Evolutionary conservation across 2,888 invertebrate species (phyloP), one percentile per base, ranked within the genome.

Genomic region (Fragum whitleyi): DNA sequence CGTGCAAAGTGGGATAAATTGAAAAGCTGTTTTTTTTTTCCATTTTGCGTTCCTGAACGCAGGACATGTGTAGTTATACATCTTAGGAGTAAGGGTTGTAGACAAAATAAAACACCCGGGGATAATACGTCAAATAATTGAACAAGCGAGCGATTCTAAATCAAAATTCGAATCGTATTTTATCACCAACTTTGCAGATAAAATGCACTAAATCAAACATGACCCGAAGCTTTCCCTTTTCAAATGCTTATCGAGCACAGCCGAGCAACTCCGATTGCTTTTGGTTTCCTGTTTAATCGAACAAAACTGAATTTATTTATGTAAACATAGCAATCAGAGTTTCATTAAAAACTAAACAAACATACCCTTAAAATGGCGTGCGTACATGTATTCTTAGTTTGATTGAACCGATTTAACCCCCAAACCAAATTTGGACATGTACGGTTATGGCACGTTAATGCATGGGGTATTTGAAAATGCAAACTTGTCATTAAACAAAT

Each of bases 241-340:
- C 32, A 62, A 29, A 28, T 32, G 32, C 62, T 62, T 62, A 62
- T 62, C 62, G 62, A 62, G 9, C 32, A 32, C 19, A 62, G 36
- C 62, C 32, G 62, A 62, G 62, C 62, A 62, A 62, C 62, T 3
- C 36, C 32, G 62, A 62, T 62, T 62, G 62, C 62, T n/a, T 62
- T 62, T 5, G 36, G n/a, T 36, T 62, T 28, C 62, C n/a, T 3
- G 23, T 28, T 62, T 29, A 62, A 62, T 32, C 62, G 36, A 62
- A 62, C 62, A 62, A 62, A 62, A 62, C 32, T n/a, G 21, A 62
- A 32, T 62, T 62, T 62, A 62, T 62, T 62, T 62, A 28, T 32
- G 62, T 62, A 62, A 62, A 62, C 36, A 62, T n/a, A 14, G 32
- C 36, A 62, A 62, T 62, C 62, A 62, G 28, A 14, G 28, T 16